Base-by-base conservation (phyloP, 2,113 vertebrate species). In the Shinisaurus crocodilurus region DNA sequence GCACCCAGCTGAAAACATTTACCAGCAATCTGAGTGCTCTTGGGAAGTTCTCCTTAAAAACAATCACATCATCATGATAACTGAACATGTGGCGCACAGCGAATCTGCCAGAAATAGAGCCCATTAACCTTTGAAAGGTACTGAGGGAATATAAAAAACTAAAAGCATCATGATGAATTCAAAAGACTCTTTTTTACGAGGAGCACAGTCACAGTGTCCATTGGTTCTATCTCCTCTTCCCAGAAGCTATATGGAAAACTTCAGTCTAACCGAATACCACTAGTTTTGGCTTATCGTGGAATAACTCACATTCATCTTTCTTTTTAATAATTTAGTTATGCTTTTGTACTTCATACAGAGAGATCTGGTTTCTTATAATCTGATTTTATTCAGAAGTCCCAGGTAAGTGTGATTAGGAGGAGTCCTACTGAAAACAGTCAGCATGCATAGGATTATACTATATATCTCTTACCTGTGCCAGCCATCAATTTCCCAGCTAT, bases 41-140 rank as follows among this genome's bases (percentile, higher is more conserved):
- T 0, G 0, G 76, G 82, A 94, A 92, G 4, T 1, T 15, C 1
- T 90, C 6, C 80, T 60, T 89, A 82, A 80, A 90, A 94, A 82
- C 65, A 90, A 84, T 23, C 57, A 88, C 65, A 69, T 82, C 27
- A 90, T 45, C 37, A 25, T 92, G 63, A 74, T 60, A 67, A 89
- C 18, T 9, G 80, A 89, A 83, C 80, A 65, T 40, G 7, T 0
- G 0, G 29, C 54, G 18, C 5, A 84, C 57, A 0, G 0, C 69
- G 90, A 79, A 89, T 10, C 32, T 79, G 48, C 82, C 67, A 88
- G 82, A 74, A 90, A 2, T 81, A 2, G 83, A 92, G 90, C 16
- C 29, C 40, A 12, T 90, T 84, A 82, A 72, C 8, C 63, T 92
- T 82, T 67, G 45, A 88, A 90, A 76, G 5, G 6, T 81, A 15